Evolutionary conservation across 2,888 invertebrate genomes (phyloP).

Genomic region (Zhengitettix transpicula): DNA sequence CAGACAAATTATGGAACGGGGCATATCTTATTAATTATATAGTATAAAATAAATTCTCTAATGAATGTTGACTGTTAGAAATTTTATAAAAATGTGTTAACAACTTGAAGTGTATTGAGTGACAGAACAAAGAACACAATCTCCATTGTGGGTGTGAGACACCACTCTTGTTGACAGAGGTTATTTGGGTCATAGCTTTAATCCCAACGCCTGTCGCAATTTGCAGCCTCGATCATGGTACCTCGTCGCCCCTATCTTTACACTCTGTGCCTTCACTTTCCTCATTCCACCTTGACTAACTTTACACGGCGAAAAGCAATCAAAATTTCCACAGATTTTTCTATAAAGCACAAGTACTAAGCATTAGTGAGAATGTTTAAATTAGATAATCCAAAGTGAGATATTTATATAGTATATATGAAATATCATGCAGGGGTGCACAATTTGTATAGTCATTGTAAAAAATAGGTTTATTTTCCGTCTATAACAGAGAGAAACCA

Average conservation of each 20-base stretch:
- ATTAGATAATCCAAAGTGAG: slow-evolving; percentile 11
- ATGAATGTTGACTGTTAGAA: too few relatives aligned
- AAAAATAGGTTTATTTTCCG: slow-evolving; percentile 12
- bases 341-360: slow-evolving; percentile 13
- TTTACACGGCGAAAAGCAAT: slow-evolving; percentile 13
- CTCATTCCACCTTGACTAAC: slow-evolving; percentile 7
- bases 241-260: slow-evolving; percentile 7
- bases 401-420: slow-evolving; percentile 11
- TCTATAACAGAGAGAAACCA: slow-evolving; percentile 9
- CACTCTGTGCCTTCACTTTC: slow-evolving; percentile 13
- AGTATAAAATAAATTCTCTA: too few relatives aligned
- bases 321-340: slow-evolving; percentile 12
- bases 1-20: too few relatives aligned
- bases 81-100: too few relatives aligned
- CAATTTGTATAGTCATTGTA: slow-evolving; percentile 11
- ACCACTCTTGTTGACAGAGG: too few relatives aligned
- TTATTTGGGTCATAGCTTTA: too few relatives aligned
- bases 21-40: too few relatives aligned
- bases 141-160: too few relatives aligned
- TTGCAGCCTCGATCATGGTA: slow-evolving; percentile 6
- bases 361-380: slow-evolving; percentile 13
- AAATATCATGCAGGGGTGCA: slow-evolving; percentile 9
- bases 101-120: too few relatives aligned
- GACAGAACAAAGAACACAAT: too few relatives aligned
- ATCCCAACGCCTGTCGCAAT: neutral